Evolutionary conservation across 2,113 vertebrate species (phyloP).

Genomic region (Prunella fulvescens): DNA sequence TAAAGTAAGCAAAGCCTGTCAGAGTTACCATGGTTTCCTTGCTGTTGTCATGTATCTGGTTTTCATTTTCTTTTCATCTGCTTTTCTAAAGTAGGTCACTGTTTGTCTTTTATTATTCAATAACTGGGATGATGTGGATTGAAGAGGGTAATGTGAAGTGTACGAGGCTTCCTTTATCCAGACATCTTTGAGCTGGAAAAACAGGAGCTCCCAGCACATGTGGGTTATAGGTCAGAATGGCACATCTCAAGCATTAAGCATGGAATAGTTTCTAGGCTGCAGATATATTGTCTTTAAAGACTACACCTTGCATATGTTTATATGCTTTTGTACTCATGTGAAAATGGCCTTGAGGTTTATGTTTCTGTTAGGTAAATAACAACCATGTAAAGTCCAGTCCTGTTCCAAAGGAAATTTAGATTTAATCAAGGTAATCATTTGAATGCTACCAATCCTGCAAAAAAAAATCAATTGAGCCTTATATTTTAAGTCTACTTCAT

Average conservation of each 20-base stretch:
- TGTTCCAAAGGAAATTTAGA: neutral
- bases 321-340: neutral
- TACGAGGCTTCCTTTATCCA: conserved; percentile 59
- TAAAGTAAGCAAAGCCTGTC: conserved; percentile 76
- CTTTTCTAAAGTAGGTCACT: conserved; percentile 94
- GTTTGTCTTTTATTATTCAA: conserved; percentile 94
- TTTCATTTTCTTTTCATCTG: conserved; percentile 82
- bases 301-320: neutral
- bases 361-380: neutral
- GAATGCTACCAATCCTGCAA: neutral
- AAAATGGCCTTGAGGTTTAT: neutral
- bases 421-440: neutral
- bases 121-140: conserved; percentile 77
- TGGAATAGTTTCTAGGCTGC: neutral
- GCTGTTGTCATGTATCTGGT: conserved; percentile 73
- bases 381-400: neutral
- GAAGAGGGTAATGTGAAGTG: conserved; percentile 67
- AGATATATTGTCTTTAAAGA: neutral
- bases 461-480: neutral
- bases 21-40: conserved; percentile 74
- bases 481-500: neutral
- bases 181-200: conserved; percentile 33
- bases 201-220: neutral
- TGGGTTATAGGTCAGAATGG: conserved; percentile 13
- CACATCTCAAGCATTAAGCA: neutral